A percentile compares a stretch with the other conserved stretches of the same genome.
Conservation (phyloP, 2,113 vertebrate genomes). For the Nycticorax nycticorax region DNA sequence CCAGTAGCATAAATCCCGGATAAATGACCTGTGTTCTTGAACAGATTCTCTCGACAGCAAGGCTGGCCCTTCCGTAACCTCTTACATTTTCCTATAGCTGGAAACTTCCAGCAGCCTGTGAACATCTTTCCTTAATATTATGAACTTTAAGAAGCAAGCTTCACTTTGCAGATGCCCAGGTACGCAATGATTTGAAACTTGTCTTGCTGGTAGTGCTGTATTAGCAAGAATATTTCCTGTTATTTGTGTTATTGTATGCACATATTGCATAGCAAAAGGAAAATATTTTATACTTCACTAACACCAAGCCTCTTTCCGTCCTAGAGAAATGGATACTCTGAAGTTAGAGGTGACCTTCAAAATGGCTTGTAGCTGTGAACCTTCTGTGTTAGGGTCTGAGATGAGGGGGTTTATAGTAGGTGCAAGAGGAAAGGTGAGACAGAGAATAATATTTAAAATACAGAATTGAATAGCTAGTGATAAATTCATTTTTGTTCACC, state of each 20-base stretch:
- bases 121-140: background rate
- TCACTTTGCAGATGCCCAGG: background rate
- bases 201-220: background rate
- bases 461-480: background rate
- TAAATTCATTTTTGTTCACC: background rate
- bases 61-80: background rate
- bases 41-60: background rate
- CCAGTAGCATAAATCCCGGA: background rate
- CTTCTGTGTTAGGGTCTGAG: background rate
- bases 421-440: background rate
- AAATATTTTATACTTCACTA: slow-evolving; percentile 24
- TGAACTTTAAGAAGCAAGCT: background rate
- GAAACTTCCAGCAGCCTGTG: background rate
- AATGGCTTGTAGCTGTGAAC: background rate
- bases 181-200: background rate
- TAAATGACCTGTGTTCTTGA: background rate
- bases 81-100: background rate
- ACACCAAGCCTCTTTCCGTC: background rate
- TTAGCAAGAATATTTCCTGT: background rate
- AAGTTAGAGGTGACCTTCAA: background rate
- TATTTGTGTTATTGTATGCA: background rate
- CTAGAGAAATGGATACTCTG: background rate
- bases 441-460: background rate
- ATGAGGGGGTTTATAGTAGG: background rate
- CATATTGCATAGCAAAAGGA: background rate